These are phyloP conservation scores for Gouania willdenowi DNA, from an alignment of 2,797 vertebrate genomes.

Conservation along the genomic window DNA sequence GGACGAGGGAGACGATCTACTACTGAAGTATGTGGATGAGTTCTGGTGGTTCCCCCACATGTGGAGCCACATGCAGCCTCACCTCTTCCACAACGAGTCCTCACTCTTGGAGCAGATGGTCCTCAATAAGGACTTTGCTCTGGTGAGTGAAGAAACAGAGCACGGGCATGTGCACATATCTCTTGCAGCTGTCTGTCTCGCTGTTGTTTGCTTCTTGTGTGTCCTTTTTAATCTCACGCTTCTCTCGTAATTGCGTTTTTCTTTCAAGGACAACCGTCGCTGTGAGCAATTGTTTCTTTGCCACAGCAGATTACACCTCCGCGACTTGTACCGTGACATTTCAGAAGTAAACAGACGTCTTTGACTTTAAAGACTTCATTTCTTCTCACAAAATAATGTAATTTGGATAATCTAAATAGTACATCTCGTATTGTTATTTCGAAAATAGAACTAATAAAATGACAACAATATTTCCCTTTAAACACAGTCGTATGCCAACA, in stretches of 20 bases:
- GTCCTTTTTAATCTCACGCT: too few species aligned
- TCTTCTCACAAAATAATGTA: too few species aligned
- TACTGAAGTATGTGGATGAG: conserved; percentile 86
- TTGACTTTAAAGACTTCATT: neutral
- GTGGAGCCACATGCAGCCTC: conserved; percentile 99
- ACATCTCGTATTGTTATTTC: too few species aligned
- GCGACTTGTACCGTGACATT: too few species aligned
- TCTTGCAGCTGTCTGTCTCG: conserved; percentile 27
- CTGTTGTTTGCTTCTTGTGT: conserved; percentile 8
- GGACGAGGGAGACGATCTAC: conserved; percentile 89
- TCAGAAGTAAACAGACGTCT: too few species aligned
- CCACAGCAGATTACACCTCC: conserved; percentile 12
- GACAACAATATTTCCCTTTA: too few species aligned
- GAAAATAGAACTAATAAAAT: too few species aligned
- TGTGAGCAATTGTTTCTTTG: conserved; percentile 15
- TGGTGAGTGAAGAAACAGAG: conserved; percentile 77
- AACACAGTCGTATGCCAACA: too few species aligned
- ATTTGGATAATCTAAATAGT: too few species aligned
- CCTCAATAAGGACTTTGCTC: conserved; percentile 94
- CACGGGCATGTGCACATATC: neutral
- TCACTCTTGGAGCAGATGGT: conserved; percentile 95
- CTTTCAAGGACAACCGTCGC: conserved; percentile 30
- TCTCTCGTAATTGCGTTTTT: too few species aligned
- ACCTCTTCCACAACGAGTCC: conserved; percentile 95
- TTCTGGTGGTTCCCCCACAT: conserved; percentile 99